These are phyloP conservation scores for Piscicola geometra DNA, from an alignment of 2,888 invertebrate species.

Conservation along the genomic window DNA sequence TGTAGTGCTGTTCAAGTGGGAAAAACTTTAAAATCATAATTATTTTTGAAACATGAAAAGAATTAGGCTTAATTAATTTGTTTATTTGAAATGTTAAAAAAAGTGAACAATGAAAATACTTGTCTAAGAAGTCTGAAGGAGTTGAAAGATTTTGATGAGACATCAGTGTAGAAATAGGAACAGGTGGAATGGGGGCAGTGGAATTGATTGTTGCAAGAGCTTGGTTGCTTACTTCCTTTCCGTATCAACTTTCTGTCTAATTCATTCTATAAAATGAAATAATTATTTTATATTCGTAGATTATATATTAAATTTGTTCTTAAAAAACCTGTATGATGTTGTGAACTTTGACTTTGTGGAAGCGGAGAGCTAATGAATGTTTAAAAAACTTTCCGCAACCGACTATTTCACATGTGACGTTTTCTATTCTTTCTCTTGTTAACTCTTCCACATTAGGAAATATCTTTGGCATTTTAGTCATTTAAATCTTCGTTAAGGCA, in stretches of 20 bases:
- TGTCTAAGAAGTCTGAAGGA: conserved; percentile 21
- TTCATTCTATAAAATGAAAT: background rate
- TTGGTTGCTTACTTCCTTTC: background rate
- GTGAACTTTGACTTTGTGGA: conserved; percentile 32
- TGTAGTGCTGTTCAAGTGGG: conserved; percentile 19
- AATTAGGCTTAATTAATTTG: background rate
- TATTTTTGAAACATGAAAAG: too few relatives aligned
- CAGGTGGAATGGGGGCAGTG: background rate
- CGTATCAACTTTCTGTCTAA: background rate
- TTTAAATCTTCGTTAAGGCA: background rate
- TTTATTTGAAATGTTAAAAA: background rate
- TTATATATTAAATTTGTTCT: too few relatives aligned
- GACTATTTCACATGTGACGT: conserved; percentile 4
- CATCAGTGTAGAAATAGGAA: conserved; percentile 1
- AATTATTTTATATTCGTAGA: background rate
- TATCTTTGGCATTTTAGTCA: background rate
- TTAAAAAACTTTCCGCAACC: conserved; percentile 30
- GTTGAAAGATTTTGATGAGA: background rate
- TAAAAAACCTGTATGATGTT: conserved; percentile 21
- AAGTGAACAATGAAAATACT: background rate
- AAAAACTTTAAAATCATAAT: background rate
- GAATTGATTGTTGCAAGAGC: background rate
- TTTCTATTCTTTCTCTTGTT: conserved; percentile 12
- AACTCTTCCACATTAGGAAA: conserved; percentile 17
- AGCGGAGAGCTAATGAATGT: conserved; percentile 26